Evolutionary conservation across 2,888 invertebrate species (phyloP).

Genomic region (Unio delphinus): DNA sequence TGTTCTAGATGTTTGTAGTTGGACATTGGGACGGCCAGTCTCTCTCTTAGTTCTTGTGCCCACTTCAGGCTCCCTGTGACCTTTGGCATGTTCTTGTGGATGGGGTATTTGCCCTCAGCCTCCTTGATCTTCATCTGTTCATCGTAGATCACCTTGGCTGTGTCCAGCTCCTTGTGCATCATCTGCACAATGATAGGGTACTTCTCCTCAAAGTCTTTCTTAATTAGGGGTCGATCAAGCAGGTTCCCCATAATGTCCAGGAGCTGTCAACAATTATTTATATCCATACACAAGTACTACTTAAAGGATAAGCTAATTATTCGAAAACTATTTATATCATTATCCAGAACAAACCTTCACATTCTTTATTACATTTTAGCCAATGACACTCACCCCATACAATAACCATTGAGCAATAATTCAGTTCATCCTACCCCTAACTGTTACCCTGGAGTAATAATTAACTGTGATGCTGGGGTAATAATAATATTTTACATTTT

Average conservation of each 20-base stretch:
- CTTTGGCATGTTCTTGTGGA: constrained; percentile 87
- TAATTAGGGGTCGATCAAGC: constrained; percentile 88
- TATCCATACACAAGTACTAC: no score
- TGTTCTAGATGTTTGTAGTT: constrained; percentile 88
- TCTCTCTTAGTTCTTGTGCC: constrained; percentile 81
- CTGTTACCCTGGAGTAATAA: no score
- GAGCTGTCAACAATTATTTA: constrained; percentile 75
- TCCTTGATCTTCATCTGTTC: constrained; percentile 55
- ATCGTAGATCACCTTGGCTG: constrained; percentile 70
- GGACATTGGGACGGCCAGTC: constrained; percentile 74
- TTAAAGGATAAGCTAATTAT: no score
- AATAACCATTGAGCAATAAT: no score
- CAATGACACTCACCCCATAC: no score
- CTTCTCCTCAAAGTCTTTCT: constrained; percentile 88
- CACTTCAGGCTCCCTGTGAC: constrained; percentile 88
- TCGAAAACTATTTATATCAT: no score
- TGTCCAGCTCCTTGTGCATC: constrained; percentile 72
- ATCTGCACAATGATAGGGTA: constrained; percentile 86
- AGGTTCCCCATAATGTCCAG: constrained; percentile 91
- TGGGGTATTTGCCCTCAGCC: constrained; percentile 67
- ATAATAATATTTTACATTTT: no score
- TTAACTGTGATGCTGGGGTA: no score
- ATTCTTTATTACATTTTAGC: no score
- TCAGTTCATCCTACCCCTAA: no score
- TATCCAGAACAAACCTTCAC: no score